phyloP scores from a whole-genome alignment of 2,797 vertebrate species.

The Melanotaenia boesemani region DNA sequence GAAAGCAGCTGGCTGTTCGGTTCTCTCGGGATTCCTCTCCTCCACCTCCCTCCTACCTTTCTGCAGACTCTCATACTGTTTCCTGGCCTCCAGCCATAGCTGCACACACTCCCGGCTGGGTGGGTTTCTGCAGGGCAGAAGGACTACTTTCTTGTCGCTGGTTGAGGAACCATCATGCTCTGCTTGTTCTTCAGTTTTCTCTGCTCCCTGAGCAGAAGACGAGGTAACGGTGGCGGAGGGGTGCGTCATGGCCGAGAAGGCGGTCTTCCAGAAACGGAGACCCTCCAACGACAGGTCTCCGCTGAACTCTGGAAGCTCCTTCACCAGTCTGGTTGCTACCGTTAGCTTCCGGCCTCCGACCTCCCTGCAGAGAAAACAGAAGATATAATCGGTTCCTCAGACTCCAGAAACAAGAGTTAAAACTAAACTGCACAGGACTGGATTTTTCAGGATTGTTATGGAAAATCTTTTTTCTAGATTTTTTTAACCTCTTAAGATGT shows the following conservation, averaged over 20 bases:
- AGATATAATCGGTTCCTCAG: no score
- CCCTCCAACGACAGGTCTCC: conserved; percentile 95
- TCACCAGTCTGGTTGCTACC: conserved; percentile 89
- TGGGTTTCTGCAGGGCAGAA: conserved; percentile 95
- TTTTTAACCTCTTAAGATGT: no score
- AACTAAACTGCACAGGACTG: no score
- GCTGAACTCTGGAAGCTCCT: conserved; percentile 91
- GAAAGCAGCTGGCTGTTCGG: conserved; percentile 5
- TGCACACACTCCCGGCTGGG: conserved; percentile 91
- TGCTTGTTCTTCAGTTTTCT: conserved; percentile 55
- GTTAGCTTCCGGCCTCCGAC: conserved; percentile 92
- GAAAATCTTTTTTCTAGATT: no score
- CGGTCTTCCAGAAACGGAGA: conserved; percentile 94
- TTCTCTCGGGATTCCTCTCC: conserved; percentile 17
- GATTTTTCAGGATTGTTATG: no score
- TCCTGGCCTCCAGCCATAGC: conserved; percentile 94
- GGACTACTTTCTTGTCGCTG: conserved; percentile 90
- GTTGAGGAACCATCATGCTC: conserved; percentile 73
- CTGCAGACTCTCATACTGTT: conserved; percentile 89
- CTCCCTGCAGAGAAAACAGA: conserved; percentile 84
- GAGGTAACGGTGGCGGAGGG: conserved; percentile 77
- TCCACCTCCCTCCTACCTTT: conserved; percentile 66
- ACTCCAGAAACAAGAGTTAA: no score
- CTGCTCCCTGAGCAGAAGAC: conserved; percentile 57
- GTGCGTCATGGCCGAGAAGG: conserved; percentile 94